Base-by-base conservation (phyloP, 2,888 invertebrate species). In the Hoplodrina blanda region DNA sequence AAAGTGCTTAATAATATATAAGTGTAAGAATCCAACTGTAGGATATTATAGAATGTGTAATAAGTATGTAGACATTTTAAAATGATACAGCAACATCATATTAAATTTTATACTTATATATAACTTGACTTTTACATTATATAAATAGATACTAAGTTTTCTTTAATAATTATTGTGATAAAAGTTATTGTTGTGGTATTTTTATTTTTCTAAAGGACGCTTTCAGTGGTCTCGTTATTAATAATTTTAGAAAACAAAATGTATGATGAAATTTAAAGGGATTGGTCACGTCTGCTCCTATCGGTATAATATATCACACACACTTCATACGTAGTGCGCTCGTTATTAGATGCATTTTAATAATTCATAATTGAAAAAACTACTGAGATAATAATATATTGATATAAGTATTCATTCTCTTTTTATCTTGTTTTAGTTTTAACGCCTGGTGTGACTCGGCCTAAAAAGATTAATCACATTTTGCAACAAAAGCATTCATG, bases 141-240 rank as follows among this genome's bases (percentile, higher is more conserved):
- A 15, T 70, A 44, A 56, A 33, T 71, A 71, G 33, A 0, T 68
- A 67, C 0, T 76, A 56, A 67, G 44, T 13, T 66, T 65, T 33
- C 33, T 19, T 56, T 15, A 50, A 41, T 37, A 55, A 62, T 54
- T 25, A 62, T 66, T 80, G 66, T 76, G 62, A 76, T 74, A 74
- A 60, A 62, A 52, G 19, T 30, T 55, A 25, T 66, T 49, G 13
- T 65, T 76, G 73, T 13, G 13, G 44, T 65, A 17, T 55, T 63
- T 63, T 79, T 37, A 46, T 2, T 44, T 64, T 53, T 57, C 30
- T 41, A 25, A 41, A 57, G 20, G 68, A 61, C n/a, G 44, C 13
- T 80, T 69, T 69, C 76, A 62, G 78, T 80, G 76, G 81, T 76
- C 76, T 80, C 55, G 65, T 78, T 78, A 44, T 71, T 55, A 56